These are phyloP conservation scores for Barypeithes pellucidus DNA, from an alignment of 2,888 invertebrate genomes.

Conservation along the genomic window DNA sequence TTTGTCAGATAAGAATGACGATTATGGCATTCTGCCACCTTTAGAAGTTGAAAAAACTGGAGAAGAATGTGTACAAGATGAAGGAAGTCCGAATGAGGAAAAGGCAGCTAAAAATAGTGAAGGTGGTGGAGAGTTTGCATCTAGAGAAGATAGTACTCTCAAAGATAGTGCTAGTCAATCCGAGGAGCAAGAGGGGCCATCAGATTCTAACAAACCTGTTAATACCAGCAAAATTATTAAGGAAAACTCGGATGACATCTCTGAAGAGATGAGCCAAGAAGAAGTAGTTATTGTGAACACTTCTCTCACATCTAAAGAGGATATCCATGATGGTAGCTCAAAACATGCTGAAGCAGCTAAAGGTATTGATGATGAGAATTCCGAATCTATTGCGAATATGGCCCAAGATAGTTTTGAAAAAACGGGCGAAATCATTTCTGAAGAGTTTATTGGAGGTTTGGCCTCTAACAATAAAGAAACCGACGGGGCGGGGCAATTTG, in stretches of 20 bases:
- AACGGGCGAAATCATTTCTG: neutral
- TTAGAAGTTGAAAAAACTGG: neutral
- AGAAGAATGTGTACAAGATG: constrained; percentile 11
- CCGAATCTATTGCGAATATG: neutral
- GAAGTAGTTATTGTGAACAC: neutral
- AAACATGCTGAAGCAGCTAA: neutral
- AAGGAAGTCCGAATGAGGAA: constrained; percentile 11
- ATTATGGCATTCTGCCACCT: neutral
- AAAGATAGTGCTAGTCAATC: neutral
- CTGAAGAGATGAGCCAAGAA: neutral
- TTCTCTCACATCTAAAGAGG: neutral
- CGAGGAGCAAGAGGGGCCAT: neutral
- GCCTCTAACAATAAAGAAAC: neutral
- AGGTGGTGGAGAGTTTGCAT: constrained; percentile 1
- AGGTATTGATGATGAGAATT: neutral
- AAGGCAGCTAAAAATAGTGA: constrained; percentile 23
- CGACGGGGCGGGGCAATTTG: neutral
- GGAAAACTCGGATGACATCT: neutral
- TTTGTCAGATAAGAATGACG: constrained; percentile 17
- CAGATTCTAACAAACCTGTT: neutral
- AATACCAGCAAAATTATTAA: neutral
- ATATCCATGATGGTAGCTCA: neutral
- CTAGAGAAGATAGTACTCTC: neutral
- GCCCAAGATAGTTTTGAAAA: neutral
- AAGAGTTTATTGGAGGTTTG: neutral